A percentile compares a stretch with the other conserved stretches of the same genome.
These are phyloP conservation scores for Mantis religiosa DNA, from an alignment of 2,888 invertebrate species.

Conservation along the genomic window DNA sequence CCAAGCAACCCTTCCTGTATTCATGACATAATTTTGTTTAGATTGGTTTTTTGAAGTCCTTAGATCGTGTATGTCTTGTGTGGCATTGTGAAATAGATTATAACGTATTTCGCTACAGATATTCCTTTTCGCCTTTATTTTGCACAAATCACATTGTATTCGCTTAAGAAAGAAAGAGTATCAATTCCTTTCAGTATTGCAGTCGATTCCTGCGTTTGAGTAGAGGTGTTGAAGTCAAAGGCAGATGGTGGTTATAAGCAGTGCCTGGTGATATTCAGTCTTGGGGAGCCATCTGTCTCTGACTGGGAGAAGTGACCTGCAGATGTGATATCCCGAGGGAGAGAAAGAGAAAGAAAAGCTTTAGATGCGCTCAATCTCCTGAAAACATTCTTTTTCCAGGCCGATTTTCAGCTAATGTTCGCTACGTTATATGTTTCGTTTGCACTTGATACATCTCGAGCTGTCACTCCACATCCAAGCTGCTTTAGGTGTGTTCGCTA, in stretches of 20 bases:
- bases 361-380: not conserved
- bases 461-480: not conserved
- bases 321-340: not conserved
- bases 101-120: no score
- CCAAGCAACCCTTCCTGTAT: no score
- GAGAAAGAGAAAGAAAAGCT: not conserved
- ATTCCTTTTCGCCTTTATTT: no score
- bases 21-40: no score
- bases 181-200: not conserved
- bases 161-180: no score
- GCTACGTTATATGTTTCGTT: not conserved
- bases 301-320: not conserved
- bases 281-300: not conserved
- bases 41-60: no score
- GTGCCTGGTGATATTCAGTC: not conserved
- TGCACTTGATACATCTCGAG: not conserved
- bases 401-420: not conserved
- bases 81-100: no score
- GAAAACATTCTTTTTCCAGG: not conserved
- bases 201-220: not conserved
- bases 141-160: no score
- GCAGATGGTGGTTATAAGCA: not conserved
- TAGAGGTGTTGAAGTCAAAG: not conserved
- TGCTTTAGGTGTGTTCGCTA: not conserved
- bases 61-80: no score